Conservation (phyloP, 2,797 vertebrate genomes). For the Luscinia luscinia region DNA sequence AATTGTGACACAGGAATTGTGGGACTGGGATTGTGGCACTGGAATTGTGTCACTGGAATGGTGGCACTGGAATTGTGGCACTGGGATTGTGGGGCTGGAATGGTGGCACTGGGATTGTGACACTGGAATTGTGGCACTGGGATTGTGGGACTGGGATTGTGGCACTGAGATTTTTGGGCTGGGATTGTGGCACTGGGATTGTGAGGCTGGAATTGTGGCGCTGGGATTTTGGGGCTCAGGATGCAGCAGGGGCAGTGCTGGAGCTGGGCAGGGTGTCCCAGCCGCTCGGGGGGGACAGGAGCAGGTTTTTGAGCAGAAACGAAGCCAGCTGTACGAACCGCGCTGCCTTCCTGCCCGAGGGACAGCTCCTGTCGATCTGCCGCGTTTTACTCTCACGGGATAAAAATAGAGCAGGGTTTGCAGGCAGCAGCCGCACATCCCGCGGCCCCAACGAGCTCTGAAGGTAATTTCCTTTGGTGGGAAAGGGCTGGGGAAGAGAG, state of each 20-base stretch:
- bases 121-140: neutral
- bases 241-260: rapidly evolving
- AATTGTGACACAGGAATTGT: too few species aligned
- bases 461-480: conserved; percentile 48
- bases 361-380: neutral
- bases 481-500: neutral
- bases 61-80: too few species aligned
- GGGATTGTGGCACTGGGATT: neutral
- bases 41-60: neutral
- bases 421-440: conserved; percentile 53
- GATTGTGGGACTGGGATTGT: too few species aligned
- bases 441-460: conserved; percentile 18
- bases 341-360: neutral
- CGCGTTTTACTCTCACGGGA: neutral
- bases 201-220: too few species aligned
- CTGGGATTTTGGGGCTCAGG: neutral
- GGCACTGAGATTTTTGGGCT: too few species aligned
- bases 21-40: neutral
- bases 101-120: neutral
- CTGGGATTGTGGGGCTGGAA: too few species aligned
- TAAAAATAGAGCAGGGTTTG: conserved; percentile 41
- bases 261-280: rapidly evolving
- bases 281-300: neutral
- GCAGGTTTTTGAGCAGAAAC: too few species aligned
- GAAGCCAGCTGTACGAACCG: neutral